Base-by-base conservation (phyloP, 1,140 invertebrate species). In the Neodiprion fabricii region DNA sequence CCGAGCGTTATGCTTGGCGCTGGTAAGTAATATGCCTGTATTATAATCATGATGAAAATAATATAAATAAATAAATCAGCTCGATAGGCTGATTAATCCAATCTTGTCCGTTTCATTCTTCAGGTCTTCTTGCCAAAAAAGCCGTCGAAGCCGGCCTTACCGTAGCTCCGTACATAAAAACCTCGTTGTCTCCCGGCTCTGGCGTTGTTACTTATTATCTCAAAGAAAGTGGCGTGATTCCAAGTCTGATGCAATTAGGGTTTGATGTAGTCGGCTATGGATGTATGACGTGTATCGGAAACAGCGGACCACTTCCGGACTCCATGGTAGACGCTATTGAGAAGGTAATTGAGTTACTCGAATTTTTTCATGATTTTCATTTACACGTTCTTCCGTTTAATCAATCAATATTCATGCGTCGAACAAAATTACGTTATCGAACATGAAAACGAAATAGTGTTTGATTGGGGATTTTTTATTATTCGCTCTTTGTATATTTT, bases 221-320 rank as follows among this genome's bases (percentile, higher is more conserved):
- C 0, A 90, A 92, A 81, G 95, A 96, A 82, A 93, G 93, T 48
- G 97, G 97, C 0, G 96, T 99, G 3, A 93, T 96, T 28, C 94
- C 96, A 0, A 95, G 93, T 82, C 87, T 99, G 65, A 92, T 95
- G 76, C 91, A 96, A 85, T 90, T 99, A 11, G 98, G 98, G 9
- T 99, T 99, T 87, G 92, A 97, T 81, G 94, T 97, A 72, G 95
- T 96, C 48, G 98, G 98, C n/a, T 99, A 98, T 84, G 94, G 98
- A 1, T 99, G 98, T 88, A 99, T 99, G 97, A 99, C 98, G 0
- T 99, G 98, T 87, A 99, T 99, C 78, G 98, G 98, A 9, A 99
- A 99, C 87, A 96, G 95, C 69, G 98, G 98, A 11, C 97, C 97
- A 0, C 91, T 99, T 9, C 95, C 96, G 72, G 97, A 98, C 75